phyloP scores from a whole-genome alignment of 2,888 invertebrate species.

The Sphaerophoria rueppellii region DNA sequence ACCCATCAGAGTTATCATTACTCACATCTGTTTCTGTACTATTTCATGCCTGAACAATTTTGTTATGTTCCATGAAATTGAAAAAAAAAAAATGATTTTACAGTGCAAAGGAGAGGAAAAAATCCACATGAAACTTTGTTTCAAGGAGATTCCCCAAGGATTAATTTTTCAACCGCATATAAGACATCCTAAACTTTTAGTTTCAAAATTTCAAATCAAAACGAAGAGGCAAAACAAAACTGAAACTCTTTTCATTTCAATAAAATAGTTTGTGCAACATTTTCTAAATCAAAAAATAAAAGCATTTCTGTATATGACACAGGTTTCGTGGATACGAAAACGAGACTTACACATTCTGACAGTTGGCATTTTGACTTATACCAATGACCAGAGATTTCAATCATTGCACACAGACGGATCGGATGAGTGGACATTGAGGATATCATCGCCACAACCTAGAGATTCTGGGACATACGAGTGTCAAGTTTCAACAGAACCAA shows the following conservation, averaged over 20 bases:
- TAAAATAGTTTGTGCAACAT: conserved; percentile 24
- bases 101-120: conserved; percentile 25
- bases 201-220: background rate
- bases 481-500: conserved; percentile 90
- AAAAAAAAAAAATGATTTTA: conserved; percentile 28
- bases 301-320: conserved; percentile 76
- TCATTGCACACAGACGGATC: conserved; percentile 87
- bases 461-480: conserved; percentile 89
- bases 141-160: conserved; percentile 42
- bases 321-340: conserved; percentile 93
- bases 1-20: conserved; percentile 33
- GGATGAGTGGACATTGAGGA: conserved; percentile 88
- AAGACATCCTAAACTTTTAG: conserved; percentile 3
- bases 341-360: conserved; percentile 90
- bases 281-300: conserved; percentile 11
- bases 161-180: conserved; percentile 32
- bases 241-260: background rate
- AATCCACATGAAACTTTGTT: conserved; percentile 27
- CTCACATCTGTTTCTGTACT: conserved; percentile 53
- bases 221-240: conserved; percentile 7
- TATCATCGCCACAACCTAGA: conserved; percentile 87
- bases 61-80: conserved; percentile 65
- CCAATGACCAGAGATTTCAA: conserved; percentile 89
- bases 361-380: conserved; percentile 88
- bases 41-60: conserved; percentile 55